These are phyloP conservation scores for Scartelaos histophorus DNA, from an alignment of 2,113 vertebrate species.

Conservation along the genomic window DNA sequence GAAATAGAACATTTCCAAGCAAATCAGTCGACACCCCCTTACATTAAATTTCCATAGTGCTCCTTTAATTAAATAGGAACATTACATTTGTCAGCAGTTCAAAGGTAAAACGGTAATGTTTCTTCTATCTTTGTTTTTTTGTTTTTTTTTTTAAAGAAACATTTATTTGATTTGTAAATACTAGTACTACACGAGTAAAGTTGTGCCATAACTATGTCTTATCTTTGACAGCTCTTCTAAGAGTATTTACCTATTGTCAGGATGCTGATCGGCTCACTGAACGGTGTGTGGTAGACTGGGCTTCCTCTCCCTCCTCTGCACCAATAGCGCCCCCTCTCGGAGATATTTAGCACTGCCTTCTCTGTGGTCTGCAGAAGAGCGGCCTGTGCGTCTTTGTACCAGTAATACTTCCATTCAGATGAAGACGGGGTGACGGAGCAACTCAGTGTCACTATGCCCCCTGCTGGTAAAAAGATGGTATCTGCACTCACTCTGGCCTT, in stretches of 20 bases:
- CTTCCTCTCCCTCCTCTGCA: not conserved
- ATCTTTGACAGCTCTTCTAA: not conserved
- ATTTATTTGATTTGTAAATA: too few relatives aligned
- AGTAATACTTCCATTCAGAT: not conserved
- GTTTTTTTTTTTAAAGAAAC: too few relatives aligned
- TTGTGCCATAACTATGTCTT: not conserved
- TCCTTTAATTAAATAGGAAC: too few relatives aligned
- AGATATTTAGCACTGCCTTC: not conserved
- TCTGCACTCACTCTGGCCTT: not conserved
- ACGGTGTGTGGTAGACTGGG: not conserved
- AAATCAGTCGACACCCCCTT: too few relatives aligned
- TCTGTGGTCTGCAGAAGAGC: not conserved
- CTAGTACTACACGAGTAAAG: too few relatives aligned
- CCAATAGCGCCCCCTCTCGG: not conserved
- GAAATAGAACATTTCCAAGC: too few relatives aligned
- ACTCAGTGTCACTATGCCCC: not conserved
- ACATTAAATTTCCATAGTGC: too few relatives aligned
- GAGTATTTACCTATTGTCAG: not conserved
- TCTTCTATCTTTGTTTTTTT: too few relatives aligned
- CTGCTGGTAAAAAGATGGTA: not conserved
- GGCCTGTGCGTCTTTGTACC: not conserved
- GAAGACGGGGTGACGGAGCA: not conserved
- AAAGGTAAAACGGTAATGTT: too few relatives aligned
- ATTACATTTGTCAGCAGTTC: too few relatives aligned
- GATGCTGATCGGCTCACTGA: conserved; percentile 1